A percentile compares a stretch with the other conserved stretches of the same genome.
phyloP scores from a whole-genome alignment of 2,888 invertebrate genomes.

The Drosophila barbarae region DNA sequence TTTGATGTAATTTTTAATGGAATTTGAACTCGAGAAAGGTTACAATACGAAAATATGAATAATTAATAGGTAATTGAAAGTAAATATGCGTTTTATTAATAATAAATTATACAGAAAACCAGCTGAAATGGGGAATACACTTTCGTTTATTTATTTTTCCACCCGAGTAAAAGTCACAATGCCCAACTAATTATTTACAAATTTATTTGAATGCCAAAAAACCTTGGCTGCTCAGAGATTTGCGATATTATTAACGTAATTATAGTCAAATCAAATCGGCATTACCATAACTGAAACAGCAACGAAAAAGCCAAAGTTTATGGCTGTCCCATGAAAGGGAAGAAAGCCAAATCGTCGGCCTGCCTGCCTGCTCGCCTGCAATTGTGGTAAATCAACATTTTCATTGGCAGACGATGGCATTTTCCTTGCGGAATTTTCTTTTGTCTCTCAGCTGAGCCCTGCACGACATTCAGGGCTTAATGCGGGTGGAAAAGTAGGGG shows the following conservation, averaged over 20 bases:
- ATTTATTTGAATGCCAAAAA: neutral
- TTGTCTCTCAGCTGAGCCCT: constrained; percentile 28
- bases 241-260: constrained; percentile 34
- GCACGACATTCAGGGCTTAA: constrained; percentile 32
- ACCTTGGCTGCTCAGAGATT: constrained; percentile 3
- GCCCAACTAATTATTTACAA: neutral
- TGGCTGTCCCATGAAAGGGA: constrained; percentile 41
- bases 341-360: constrained; percentile 27
- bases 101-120: neutral
- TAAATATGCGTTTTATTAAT: neutral
- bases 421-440: constrained; percentile 31
- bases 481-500: neutral
- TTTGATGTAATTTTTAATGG: constrained; percentile 28
- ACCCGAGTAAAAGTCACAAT: neutral
- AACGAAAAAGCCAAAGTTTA: constrained; percentile 36
- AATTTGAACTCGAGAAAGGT: neutral
- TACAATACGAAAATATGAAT: constrained; percentile 7
- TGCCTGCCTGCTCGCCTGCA: constrained; percentile 16
- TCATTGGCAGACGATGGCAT: constrained; percentile 29
- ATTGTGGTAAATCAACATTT: constrained; percentile 58
- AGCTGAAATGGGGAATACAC: neutral
- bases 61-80: neutral
- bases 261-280: constrained; percentile 43
- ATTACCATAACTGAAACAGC: constrained; percentile 28
- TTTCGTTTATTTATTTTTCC: neutral